Percentiles rank a stretch among this genome's conserved stretches.
These are phyloP conservation scores for Euura saliciscinereae DNA, from an alignment of 1,140 invertebrate genomes.

Conservation along the genomic window DNA sequence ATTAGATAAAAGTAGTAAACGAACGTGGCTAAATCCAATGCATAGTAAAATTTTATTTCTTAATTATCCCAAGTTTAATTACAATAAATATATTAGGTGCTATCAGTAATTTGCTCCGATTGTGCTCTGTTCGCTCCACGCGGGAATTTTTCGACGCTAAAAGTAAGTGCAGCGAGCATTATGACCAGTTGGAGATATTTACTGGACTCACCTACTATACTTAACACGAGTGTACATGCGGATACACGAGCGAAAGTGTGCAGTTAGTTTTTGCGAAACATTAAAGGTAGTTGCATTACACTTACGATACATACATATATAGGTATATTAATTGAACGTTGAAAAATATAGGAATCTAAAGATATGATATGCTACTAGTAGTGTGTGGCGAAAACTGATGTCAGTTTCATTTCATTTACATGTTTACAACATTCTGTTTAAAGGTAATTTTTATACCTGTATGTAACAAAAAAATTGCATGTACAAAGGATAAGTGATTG, in stretches of 20 bases:
- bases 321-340: not conserved
- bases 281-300: not conserved
- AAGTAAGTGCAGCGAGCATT: too few relatives aligned
- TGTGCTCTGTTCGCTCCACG: too few relatives aligned
- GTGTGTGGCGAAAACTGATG: not conserved
- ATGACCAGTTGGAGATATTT: too few relatives aligned
- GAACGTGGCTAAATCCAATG: not conserved
- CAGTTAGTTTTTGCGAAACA: not conserved
- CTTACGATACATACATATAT: not conserved
- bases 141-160: too few relatives aligned
- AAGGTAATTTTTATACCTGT: not conserved
- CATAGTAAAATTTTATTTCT: not conserved
- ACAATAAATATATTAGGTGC: not conserved
- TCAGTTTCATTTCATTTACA: not conserved
- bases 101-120: too few relatives aligned
- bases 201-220: too few relatives aligned
- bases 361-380: too few relatives aligned
- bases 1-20: conserved; percentile 1
- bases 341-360: too few relatives aligned
- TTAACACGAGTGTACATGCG: too few relatives aligned
- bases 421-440: not conserved
- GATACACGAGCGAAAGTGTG: not conserved
- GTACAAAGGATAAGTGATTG: not conserved
- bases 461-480: too few relatives aligned
- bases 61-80: not conserved